Evolutionary conservation across 1,140 invertebrate species (phyloP), one percentile per base, ranked within the genome.

Genomic region (Thalassaphorura encarpata): DNA sequence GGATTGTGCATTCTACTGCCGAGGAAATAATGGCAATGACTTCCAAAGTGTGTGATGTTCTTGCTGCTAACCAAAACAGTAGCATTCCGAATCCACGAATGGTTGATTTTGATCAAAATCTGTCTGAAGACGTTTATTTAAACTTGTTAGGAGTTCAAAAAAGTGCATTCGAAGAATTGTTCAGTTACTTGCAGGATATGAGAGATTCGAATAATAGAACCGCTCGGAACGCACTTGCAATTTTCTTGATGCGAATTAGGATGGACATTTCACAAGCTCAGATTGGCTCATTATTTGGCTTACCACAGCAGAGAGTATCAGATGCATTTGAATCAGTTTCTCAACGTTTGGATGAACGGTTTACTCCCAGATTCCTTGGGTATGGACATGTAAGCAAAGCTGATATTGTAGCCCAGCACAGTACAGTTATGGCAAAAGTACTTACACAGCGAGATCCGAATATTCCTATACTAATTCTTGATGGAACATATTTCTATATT

Each of bases 401-500:
- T 15, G 31, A 36, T 6, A 4, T 11, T 4, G 19, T 24, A 24
- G 46, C 13, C 8, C 6, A 48, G 26, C 19, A 23, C 19, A 19
- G 6, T 26, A 48, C 46, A 24, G 26, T 23, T 29, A 6, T 24
- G 13, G 6, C 13, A 48, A 48, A 13, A 6, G 24, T 48, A 36
- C 46, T 48, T 19, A 23, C 19, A 27, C 21, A 23, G 15, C 8
- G 15, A 6, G 46, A 48, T 4, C 6, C 8, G 15, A 19, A 48
- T 23, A 15, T 27, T 6, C 5, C 26, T 11, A 13, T 48, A 8
- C 5, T 48, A 21, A 39, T 49, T 6, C 16, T 52, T 1, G 58
- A 64, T 52, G 64, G 59, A 2, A 64, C 56, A 11, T 66, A 64
- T 43, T 33, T 42, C 3, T 42, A 54, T n/a, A 58, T 57, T 33